These are phyloP conservation scores for Enteromius paludinosus DNA, from an alignment of 2,797 vertebrate species.

Conservation along the genomic window DNA sequence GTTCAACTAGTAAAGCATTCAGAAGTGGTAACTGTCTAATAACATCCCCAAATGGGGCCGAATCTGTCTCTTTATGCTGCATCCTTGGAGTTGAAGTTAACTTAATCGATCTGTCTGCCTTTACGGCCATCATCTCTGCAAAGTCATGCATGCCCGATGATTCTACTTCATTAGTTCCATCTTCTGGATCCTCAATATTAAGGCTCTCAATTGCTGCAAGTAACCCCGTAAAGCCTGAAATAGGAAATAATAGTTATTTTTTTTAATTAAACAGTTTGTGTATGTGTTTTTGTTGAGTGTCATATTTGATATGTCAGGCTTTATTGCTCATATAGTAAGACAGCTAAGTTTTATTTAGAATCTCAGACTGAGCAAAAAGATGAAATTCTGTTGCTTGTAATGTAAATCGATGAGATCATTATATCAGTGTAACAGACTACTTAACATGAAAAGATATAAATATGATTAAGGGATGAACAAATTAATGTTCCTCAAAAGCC, in stretches of 20 bases:
- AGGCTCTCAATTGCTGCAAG: slow-evolving; percentile 53
- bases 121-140: not conserved
- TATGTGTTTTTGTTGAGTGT: not conserved
- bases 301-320: not conserved
- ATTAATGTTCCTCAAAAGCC: not conserved
- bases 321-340: not conserved
- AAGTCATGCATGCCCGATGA: not conserved
- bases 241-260: not conserved
- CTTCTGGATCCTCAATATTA: slow-evolving; percentile 62
- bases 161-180: slow-evolving; percentile 48
- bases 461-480: not conserved
- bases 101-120: not conserved
- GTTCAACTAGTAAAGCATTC: slow-evolving; percentile 85
- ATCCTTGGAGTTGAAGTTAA: not conserved
- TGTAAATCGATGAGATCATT: not conserved
- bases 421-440: not conserved
- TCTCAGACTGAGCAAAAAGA: not conserved
- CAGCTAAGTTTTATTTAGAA: too few species aligned
- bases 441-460: not conserved
- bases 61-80: slow-evolving; percentile 9
- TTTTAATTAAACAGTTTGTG: not conserved
- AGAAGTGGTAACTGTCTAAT: slow-evolving; percentile 84
- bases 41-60: slow-evolving; percentile 62
- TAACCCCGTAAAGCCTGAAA: not conserved
- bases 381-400: not conserved